A percentile compares a stretch with the other conserved stretches of the same genome.
These are phyloP conservation scores for Propithecus deckenii DNA, from an alignment of 2,797 vertebrate genomes.

Conservation along the genomic window DNA sequence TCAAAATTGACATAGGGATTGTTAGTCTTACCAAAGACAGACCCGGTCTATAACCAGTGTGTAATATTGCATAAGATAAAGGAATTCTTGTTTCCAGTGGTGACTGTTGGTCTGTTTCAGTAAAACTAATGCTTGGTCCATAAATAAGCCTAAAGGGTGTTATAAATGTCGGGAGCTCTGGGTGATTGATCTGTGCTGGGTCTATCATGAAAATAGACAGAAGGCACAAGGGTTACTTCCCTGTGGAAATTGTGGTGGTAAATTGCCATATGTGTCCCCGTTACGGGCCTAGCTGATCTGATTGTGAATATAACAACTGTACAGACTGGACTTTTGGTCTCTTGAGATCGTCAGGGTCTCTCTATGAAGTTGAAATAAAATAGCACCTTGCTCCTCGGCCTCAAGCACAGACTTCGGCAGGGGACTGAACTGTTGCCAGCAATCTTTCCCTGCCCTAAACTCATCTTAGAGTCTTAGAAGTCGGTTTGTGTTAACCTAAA, in stretches of 20 bases:
- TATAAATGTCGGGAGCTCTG: conserved; percentile 63
- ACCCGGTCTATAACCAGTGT: not conserved
- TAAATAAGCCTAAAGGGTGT: conserved; percentile 69
- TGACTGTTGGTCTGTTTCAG: conserved; percentile 45
- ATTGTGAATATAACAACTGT: conserved; percentile 43
- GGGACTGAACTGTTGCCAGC: not conserved
- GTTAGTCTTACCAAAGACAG: not conserved
- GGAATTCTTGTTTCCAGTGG: conserved; percentile 43
- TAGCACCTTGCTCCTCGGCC: not conserved
- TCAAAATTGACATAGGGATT: not conserved
- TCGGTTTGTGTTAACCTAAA: not conserved
- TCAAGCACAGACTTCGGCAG: not conserved
- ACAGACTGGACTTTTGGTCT: conserved; percentile 33
- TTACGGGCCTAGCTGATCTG: conserved; percentile 11
- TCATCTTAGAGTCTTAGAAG: not conserved
- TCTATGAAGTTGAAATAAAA: conserved; percentile 41
- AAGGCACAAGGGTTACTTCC: conserved; percentile 65
- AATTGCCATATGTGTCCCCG: conserved; percentile 32
- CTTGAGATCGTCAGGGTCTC: conserved; percentile 28
- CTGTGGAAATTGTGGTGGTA: conserved; percentile 57
- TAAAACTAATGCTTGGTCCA: conserved; percentile 66
- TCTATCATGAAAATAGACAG: conserved; percentile 68
- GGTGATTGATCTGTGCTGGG: conserved; percentile 61
- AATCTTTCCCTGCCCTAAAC: not conserved
- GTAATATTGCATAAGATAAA: conserved; percentile 1